Evolutionary conservation across 35 echinoderm and acorn worm species (phyloP).

Genomic region (Patiria miniata): DNA sequence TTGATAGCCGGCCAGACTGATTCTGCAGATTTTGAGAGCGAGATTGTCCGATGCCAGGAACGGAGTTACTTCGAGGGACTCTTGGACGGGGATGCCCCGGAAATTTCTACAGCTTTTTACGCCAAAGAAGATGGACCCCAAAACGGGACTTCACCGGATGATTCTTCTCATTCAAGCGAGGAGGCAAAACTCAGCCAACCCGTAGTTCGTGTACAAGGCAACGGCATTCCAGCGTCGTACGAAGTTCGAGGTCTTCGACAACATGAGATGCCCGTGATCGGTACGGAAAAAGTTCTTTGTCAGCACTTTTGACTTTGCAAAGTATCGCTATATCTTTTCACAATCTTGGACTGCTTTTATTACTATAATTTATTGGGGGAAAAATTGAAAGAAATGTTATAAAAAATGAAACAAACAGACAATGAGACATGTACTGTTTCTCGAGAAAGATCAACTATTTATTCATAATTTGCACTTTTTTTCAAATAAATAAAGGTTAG

Average conservation of each 20-base stretch:
- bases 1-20: neutral
- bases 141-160: neutral
- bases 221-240: neutral
- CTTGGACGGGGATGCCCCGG: neutral
- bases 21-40: neutral
- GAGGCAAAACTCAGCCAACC: neutral
- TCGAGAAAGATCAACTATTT: no score
- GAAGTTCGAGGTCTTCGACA: neutral
- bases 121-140: conserved; percentile 29
- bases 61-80: neutral
- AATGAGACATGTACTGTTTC: no score
- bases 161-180: neutral
- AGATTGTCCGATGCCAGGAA: neutral
- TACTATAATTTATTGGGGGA: no score
- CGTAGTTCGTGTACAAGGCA: conserved; percentile 13
- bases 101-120: neutral
- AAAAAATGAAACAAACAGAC: no score
- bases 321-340: no score
- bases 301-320: no score
- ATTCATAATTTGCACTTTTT: no score
- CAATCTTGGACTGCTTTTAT: no score
- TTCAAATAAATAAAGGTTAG: conserved; percentile 13
- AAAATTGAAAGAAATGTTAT: no score
- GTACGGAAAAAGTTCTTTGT: neutral
- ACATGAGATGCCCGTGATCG: conserved; percentile 67